Evolutionary conservation across 2,888 invertebrate genomes (phyloP), one percentile per base, ranked within the genome.

Genomic region (Thecocarcelia acutangulata): DNA sequence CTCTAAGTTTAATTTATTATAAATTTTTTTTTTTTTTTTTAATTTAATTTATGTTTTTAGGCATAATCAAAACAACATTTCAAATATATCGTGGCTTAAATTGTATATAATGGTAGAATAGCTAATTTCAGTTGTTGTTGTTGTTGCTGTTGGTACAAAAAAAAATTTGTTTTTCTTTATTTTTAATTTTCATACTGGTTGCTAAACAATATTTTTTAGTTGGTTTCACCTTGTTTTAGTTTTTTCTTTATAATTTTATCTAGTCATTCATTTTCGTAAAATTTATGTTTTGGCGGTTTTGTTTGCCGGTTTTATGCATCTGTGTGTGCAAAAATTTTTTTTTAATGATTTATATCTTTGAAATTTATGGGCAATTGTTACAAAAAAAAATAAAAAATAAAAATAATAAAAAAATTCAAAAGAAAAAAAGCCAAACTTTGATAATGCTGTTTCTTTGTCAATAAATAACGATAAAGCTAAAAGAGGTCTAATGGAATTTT

Each of bases 41-140:
- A 46, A 37, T 58, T 69, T 69, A 37, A 58, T 69, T 69, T 58
- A 69, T 66, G 66, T 66, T 64, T 64, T 50, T 50, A 64, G 50
- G 37, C 66, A 37, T 52, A 52, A 54, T 46, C 15, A 58, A 69
- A 69, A 42, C 69, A 69, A 44, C 56, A 46, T 46, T 69, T 56
- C 46, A 69, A 68, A 69, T 37, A 54, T 68, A 42, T 52, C 44
- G 54, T 56, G 52, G 68, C 21, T 68, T 40, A 17, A 15, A 68
- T 9, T 54, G 15, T 17, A 52, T 24, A 42, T 44, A 44, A 28
- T 68, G 28, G 24, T 28, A 17, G 24, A 68, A 42, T 42, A 42
- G 59, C n/a, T 40, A 40, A 50, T 52, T 66, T 54, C 12, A 33
- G 33, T 33, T 8, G 4, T 33, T 33, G 4, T 33, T 33, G 4